Base-by-base conservation (phyloP, 2,888 invertebrate species). In the Flabesymbios commensalis region DNA sequence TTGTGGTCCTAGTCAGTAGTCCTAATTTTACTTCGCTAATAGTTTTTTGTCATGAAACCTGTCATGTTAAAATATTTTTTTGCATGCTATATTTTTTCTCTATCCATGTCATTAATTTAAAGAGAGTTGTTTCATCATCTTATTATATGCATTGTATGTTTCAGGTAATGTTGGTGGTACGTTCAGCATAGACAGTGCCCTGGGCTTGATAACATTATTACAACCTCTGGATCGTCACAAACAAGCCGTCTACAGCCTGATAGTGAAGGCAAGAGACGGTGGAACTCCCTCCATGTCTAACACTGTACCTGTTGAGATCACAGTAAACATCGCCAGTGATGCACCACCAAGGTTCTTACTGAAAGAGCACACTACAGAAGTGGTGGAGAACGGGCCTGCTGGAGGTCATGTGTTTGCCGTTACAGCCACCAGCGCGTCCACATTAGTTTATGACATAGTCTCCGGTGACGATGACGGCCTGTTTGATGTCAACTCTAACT, bases 241-340 rank as follows among this genome's bases (percentile, higher is more conserved):
- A 3, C 73, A 72, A 57, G 59, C 73, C 3, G 68, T 73, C 4
- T 93, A 95, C 0, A 89, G 92, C 78, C 84, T 97, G 33, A 90
- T 93, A 84, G 90, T 97, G 19, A 93, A 90, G 17, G 91, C 96
- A 70, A 85, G 94, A 57, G 96, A 97, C 83, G 94, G 94, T 75
- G 89, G 89, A 56, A 90, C 89, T 0, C 75, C 74, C 4, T 86
- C 90, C 0, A 83, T 90, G 65, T 88, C 88, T 56, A 88, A 90
- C 60, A 89, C 91, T 57, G 88, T 94, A 57, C 91, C 91, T 53
- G 91, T 96, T 24, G 93, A 92, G 83, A 90, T 97, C 64, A 86
- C 89, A 80, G 87, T 96, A 41, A 91, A 92, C 4, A 91, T 94
- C 87, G 91, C 94, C 82, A 95, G 96, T 81, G 96, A 97, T 78